phyloP scores from a whole-genome alignment of 2,797 vertebrate species.

The Zalophus californianus region DNA sequence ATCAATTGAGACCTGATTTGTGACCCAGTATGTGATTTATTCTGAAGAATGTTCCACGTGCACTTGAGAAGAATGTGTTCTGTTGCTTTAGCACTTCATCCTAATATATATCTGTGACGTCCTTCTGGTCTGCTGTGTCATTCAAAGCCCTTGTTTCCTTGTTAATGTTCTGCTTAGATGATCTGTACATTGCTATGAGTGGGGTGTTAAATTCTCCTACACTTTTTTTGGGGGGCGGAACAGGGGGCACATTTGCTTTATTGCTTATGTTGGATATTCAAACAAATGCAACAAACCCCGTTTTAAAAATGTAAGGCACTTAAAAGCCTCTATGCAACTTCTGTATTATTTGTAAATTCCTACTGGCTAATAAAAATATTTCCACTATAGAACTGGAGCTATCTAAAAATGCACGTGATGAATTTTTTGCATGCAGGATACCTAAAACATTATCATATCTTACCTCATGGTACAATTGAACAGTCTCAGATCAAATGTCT shows the following conservation, averaged over 20 bases:
- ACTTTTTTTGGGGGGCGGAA: not conserved
- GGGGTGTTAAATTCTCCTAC: no score
- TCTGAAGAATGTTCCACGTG: no score
- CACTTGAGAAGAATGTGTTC: no score
- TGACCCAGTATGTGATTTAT: no score
- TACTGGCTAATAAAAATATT: constrained; percentile 79
- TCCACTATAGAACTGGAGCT: constrained; percentile 76
- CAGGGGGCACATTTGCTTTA: constrained; percentile 54
- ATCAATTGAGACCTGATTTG: no score
- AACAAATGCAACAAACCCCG: constrained; percentile 80
- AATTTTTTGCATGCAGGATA: constrained; percentile 81
- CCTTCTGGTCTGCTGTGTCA: no score
- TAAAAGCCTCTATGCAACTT: constrained; percentile 86
- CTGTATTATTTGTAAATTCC: constrained; percentile 60
- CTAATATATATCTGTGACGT: no score
- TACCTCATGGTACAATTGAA: constrained; percentile 67
- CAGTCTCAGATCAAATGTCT: constrained; percentile 61
- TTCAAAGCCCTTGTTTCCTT: no score
- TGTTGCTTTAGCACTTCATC: no score
- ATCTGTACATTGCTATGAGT: no score
- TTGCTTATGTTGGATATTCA: constrained; percentile 79
- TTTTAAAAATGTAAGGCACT: constrained; percentile 88
- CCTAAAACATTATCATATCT: constrained; percentile 69
- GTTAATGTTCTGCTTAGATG: no score
- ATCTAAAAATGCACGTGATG: constrained; percentile 73